phyloP scores from a whole-genome alignment of 2,797 vertebrate genomes.

The Alcedo atthis region DNA sequence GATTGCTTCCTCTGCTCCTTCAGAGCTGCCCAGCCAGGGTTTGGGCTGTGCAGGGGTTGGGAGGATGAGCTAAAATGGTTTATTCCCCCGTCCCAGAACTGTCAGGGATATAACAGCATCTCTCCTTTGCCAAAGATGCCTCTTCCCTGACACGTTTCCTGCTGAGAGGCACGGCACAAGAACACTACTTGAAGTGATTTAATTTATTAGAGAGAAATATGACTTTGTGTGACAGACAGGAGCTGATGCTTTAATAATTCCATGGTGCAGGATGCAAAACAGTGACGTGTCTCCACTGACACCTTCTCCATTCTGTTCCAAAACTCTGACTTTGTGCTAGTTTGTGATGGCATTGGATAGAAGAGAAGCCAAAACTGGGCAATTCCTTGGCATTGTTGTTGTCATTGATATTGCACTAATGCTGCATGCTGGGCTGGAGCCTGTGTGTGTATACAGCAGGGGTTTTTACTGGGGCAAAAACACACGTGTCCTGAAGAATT shows the following conservation, averaged over 20 bases:
- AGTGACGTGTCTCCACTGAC: background rate
- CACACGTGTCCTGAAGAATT: background rate
- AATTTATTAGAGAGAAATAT: constrained; percentile 19
- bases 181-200: constrained; percentile 9
- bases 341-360: background rate
- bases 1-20: constrained; percentile 40
- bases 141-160: background rate
- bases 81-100: background rate
- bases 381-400: background rate
- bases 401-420: background rate
- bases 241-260: constrained; percentile 27
- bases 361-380: background rate
- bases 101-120: background rate
- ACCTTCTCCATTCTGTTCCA: background rate
- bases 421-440: background rate
- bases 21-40: background rate
- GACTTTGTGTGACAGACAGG: background rate
- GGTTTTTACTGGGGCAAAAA: background rate
- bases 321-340: background rate
- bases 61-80: background rate
- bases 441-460: background rate
- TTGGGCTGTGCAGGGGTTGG: background rate
- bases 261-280: background rate
- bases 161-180: background rate
- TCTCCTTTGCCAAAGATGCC: constrained; percentile 18